phyloP scores from a whole-genome alignment of 2,888 invertebrate genomes.

The Agrochola lychnidis region DNA sequence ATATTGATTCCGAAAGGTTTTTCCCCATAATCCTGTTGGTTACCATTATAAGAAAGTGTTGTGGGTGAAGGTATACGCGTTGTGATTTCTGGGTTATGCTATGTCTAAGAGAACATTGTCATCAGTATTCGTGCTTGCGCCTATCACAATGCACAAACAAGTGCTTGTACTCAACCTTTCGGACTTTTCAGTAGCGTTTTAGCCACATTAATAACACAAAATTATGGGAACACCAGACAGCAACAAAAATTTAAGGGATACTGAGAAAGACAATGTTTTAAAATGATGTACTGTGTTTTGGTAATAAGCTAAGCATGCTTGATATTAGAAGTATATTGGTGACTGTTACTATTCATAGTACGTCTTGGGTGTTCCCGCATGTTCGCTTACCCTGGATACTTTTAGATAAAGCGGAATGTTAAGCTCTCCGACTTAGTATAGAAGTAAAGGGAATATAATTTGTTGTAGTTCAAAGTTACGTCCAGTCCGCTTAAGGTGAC shows the following conservation, averaged over 20 bases:
- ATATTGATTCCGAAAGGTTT: not conserved
- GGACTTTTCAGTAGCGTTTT: conserved; percentile 47
- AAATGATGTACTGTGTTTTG: conserved; percentile 55
- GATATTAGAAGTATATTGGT: conserved; percentile 54
- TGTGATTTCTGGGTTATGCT: conserved; percentile 60
- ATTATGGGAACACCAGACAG: conserved; percentile 65
- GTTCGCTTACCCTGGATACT: conserved; percentile 65
- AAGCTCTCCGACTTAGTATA: conserved; percentile 45
- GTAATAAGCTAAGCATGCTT: conserved; percentile 63
- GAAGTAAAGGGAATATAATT: conserved; percentile 37
- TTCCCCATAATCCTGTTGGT: conserved; percentile 32
- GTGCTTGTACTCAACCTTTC: conserved; percentile 61
- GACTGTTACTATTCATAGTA: conserved; percentile 53
- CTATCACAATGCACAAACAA: conserved; percentile 62
- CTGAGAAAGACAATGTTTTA: conserved; percentile 62
- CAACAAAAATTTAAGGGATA: conserved; percentile 49
- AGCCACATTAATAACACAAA: conserved; percentile 59
- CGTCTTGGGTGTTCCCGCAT: conserved; percentile 72
- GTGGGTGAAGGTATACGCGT: conserved; percentile 56
- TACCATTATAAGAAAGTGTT: conserved; percentile 22
- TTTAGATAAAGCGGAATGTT: conserved; percentile 50
- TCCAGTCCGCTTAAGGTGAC: conserved; percentile 72
- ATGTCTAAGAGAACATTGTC: conserved; percentile 63
- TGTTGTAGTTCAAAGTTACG: conserved; percentile 51
- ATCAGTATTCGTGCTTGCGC: conserved; percentile 66